Conservation (phyloP, 2,888 invertebrate genomes). For the Cerastis rubricosa region DNA sequence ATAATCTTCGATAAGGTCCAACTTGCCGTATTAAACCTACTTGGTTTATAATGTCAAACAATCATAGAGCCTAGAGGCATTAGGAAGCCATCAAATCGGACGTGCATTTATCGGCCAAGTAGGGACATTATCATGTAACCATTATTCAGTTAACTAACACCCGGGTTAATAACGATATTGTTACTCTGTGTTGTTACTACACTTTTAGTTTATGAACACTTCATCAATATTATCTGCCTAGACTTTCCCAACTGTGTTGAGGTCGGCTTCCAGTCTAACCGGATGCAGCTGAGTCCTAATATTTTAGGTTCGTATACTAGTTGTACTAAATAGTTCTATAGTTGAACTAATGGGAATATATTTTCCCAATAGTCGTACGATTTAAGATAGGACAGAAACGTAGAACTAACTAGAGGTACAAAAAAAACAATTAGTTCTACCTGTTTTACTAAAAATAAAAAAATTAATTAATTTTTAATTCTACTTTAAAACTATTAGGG, state of each 20-base stretch:
- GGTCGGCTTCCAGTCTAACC: background rate
- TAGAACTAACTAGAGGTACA: no score
- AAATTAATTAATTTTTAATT: no score
- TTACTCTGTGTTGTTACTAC: background rate
- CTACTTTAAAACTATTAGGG: no score
- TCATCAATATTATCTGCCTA: background rate
- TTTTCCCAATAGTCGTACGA: no score
- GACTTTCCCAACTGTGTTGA: background rate
- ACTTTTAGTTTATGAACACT: background rate
- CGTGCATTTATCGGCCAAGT: constrained; percentile 22
- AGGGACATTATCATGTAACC: constrained; percentile 11
- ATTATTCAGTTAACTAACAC: constrained; percentile 29
- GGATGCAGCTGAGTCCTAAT: background rate
- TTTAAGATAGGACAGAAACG: no score
- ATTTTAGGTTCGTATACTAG: background rate
- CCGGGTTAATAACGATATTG: background rate
- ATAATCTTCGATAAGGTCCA: background rate
- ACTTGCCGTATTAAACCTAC: constrained; percentile 2
- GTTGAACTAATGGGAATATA: no score
- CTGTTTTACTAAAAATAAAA: no score
- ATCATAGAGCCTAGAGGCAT: constrained; percentile 16
- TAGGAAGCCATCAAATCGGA: constrained; percentile 29
- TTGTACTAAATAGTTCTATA: no score
- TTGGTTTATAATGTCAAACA: constrained; percentile 33
- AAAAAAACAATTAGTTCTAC: no score